A percentile compares a stretch with the other conserved stretches of the same genome.
Evolutionary conservation across 2,113 vertebrate genomes (phyloP).

Genomic region (Rynchops niger): DNA sequence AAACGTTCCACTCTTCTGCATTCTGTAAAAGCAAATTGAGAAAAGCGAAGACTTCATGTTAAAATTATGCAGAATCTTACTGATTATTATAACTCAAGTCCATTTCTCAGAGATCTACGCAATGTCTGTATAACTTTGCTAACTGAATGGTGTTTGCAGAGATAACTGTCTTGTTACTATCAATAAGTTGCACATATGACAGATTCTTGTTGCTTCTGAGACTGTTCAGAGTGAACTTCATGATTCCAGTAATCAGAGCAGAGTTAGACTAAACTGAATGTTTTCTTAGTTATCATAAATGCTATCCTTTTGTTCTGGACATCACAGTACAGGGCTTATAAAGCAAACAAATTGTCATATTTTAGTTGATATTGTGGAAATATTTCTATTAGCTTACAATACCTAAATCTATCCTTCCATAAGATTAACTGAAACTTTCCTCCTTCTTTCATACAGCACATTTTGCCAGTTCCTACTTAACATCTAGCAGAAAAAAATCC

Average conservation of each 20-base stretch:
- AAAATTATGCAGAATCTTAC: not conserved
- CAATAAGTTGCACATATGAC: not conserved
- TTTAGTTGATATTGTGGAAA: not conserved
- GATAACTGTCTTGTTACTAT: not conserved
- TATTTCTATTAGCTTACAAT: not conserved
- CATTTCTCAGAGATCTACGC: not conserved
- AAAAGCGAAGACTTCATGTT: not conserved
- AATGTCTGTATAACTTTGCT: not conserved
- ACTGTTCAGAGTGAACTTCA: not conserved
- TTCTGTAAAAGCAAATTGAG: conserved; percentile 27
- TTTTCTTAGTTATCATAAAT: not conserved
- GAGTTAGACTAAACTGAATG: not conserved
- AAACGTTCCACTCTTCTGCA: conserved; percentile 66
- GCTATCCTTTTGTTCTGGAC: not conserved
- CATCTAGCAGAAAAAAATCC: not conserved
- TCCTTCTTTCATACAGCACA: not conserved
- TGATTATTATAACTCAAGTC: not conserved
- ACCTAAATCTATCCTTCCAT: not conserved
- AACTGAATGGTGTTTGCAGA: not conserved
- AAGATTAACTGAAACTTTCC: not conserved
- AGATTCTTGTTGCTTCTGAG: not conserved
- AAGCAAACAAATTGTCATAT: not conserved
- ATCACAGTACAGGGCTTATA: not conserved
- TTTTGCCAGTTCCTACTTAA: not conserved
- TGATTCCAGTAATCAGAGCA: not conserved